phyloP scores from a whole-genome alignment of 2,888 invertebrate genomes.

The Trachelus tabidus region DNA sequence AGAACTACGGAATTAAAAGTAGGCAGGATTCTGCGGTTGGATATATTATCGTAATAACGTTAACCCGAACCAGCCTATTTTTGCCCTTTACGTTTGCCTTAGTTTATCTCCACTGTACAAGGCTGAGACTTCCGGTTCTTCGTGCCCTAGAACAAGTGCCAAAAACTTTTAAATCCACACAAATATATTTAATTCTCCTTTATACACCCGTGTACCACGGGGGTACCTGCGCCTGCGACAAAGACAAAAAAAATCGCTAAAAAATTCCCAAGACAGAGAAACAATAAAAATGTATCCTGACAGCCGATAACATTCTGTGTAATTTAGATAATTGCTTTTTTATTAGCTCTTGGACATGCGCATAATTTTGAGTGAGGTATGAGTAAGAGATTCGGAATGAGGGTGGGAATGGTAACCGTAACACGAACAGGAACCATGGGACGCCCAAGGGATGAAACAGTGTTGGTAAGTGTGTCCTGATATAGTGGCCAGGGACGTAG shows the following conservation, averaged over 20 bases:
- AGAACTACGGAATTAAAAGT: constrained; percentile 49
- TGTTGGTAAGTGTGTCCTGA: too few species aligned
- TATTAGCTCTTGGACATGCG: constrained; percentile 23
- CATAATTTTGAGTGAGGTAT: not conserved
- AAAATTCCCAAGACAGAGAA: not conserved
- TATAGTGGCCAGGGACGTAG: not conserved
- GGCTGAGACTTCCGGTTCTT: too few species aligned
- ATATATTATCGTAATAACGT: constrained; percentile 38
- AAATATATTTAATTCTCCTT: too few species aligned
- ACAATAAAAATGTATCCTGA: not conserved
- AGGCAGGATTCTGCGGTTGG: constrained; percentile 43
- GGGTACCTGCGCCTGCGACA: too few species aligned
- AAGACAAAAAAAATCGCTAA: too few species aligned
- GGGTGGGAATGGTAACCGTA: not conserved
- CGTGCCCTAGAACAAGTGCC: too few species aligned
- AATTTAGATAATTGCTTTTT: constrained; percentile 31
- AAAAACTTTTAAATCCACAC: too few species aligned
- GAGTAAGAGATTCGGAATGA: not conserved
- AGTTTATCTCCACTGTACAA: not conserved
- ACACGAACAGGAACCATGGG: too few species aligned
- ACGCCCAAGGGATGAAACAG: too few species aligned
- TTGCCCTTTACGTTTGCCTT: not conserved
- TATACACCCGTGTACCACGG: too few species aligned
- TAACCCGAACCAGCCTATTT: not conserved
- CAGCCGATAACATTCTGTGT: constrained; percentile 10